Base-by-base conservation (phyloP, 1,140 invertebrate species). In the Lasioglossum baleicum region DNA sequence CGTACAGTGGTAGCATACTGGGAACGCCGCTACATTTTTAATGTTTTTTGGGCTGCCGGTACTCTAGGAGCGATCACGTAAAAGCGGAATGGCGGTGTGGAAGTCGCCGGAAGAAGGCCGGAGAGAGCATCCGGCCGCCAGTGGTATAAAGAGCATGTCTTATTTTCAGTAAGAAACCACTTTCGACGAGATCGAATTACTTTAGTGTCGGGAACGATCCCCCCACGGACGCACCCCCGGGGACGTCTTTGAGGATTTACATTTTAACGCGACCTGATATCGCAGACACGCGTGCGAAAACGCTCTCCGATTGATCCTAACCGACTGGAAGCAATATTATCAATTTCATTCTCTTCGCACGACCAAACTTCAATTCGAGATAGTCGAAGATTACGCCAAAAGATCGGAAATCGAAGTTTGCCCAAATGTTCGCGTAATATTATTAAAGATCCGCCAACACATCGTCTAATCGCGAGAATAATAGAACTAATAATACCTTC, bases 81-180 rank as follows among this genome's bases (percentile, higher is more conserved):
- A 56, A 73, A 72, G 44, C 44, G 48, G 5, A 68, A 60, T 40
- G 53, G 58, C 7, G 2, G 44, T 11, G n/a, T 4, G 26, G 56
- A 56, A 8, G 56, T 7, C 7, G 7, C 7, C 17, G 56, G 7
- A 20, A 6, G 7, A 7, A 20, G 56, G n/a, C 17, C 6, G 17
- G 56, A n/a, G 56, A n/a, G 11, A 65, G 63, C 31, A 72, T 78
- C 61, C 31, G 13, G 35, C 7, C 42, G n/a, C 20, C 26, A 35
- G 10, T 44, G 22, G 69, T n/a, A n/a, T 73, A 78, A 78, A 78
- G 60, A 73, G 61, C 69, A 56, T 42, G 61, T 40, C 61, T 78
- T 78, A 78, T 78, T 78, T 56, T 44, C 69, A 31, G 35, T 44
- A 65, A 78, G 76, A 78, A 78, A 72, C 68, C 26, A 72, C 68